Percentiles rank a stretch among this genome's conserved stretches.
These are phyloP conservation scores for Apamea sordens DNA, from an alignment of 2,888 invertebrate species.

Conservation along the genomic window DNA sequence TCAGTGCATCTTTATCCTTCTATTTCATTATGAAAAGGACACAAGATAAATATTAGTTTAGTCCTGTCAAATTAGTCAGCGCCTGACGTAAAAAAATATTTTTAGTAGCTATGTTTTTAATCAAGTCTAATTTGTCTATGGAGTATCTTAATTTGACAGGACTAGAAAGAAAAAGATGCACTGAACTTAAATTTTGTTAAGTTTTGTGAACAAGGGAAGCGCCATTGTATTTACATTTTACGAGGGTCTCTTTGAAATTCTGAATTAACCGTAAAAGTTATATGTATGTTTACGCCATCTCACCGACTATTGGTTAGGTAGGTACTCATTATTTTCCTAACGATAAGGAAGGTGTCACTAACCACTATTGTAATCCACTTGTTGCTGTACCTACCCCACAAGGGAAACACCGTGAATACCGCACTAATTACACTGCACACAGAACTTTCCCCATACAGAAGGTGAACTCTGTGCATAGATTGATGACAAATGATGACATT, in stretches of 20 bases:
- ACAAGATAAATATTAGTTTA: too few species aligned
- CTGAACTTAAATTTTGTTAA: too few species aligned
- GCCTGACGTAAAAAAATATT: too few species aligned
- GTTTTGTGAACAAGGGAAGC: too few species aligned
- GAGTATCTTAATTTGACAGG: too few species aligned
- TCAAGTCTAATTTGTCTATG: too few species aligned
- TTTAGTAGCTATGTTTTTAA: too few species aligned
- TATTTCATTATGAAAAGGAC: too few species aligned
- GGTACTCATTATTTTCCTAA: not conserved
- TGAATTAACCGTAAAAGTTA: too few species aligned
- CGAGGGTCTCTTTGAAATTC: not conserved
- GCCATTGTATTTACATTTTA: not conserved
- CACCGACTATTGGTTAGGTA: not conserved
- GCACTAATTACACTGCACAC: conserved; percentile 23
- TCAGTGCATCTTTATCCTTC: too few species aligned
- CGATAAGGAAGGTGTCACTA: not conserved
- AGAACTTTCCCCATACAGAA: not conserved
- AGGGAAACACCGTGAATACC: conserved; percentile 9
- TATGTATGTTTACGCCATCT: not conserved
- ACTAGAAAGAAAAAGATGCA: too few species aligned
- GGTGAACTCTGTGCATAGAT: not conserved
- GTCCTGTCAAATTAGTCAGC: too few species aligned
- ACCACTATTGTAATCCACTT: not conserved
- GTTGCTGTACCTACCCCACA: conserved; percentile 14
- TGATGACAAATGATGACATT: not conserved